phyloP scores from a whole-genome alignment of 1,140 invertebrate genomes.

The Bilobella aurantiaca region DNA sequence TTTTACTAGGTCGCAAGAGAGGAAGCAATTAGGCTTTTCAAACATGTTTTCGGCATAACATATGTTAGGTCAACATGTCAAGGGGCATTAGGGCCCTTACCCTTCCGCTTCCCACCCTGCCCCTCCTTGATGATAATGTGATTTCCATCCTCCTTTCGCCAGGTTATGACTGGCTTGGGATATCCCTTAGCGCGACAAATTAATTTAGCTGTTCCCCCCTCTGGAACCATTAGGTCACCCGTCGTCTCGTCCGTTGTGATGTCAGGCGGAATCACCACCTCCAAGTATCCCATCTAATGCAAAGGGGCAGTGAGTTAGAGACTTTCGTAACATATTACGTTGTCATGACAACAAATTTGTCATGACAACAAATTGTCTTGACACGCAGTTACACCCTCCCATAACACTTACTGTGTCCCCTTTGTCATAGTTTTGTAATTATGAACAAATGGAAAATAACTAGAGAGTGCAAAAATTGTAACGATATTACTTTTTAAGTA shows the following conservation, averaged over 20 bases:
- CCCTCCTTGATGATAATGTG: conserved; percentile 64
- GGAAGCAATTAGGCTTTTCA: not conserved
- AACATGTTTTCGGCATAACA: not conserved
- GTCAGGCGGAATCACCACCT: conserved; percentile 82
- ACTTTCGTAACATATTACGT: conserved; percentile 34
- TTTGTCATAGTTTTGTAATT: too few relatives aligned
- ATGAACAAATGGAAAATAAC: too few relatives aligned
- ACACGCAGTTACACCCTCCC: too few relatives aligned
- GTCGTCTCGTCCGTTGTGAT: conserved; percentile 78
- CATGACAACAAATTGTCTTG: not conserved
- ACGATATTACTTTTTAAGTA: too few relatives aligned
- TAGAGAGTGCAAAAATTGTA: too few relatives aligned
- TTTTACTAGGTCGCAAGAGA: conserved; percentile 43
- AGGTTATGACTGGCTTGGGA: conserved; percentile 66
- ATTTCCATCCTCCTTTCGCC: conserved; percentile 74
- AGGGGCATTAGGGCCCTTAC: conserved; percentile 40
- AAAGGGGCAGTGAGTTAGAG: too few relatives aligned
- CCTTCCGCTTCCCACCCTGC: conserved; percentile 55
- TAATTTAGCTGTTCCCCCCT: conserved; percentile 76
- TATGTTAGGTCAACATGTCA: not conserved
- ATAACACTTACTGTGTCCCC: too few relatives aligned
- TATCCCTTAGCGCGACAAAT: conserved; percentile 74
- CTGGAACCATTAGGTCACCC: conserved; percentile 55
- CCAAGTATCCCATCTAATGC: conserved; percentile 73
- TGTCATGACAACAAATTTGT: not conserved